Conservation (phyloP, 2,797 vertebrate species). For the Coregonus ussuriensis region DNA sequence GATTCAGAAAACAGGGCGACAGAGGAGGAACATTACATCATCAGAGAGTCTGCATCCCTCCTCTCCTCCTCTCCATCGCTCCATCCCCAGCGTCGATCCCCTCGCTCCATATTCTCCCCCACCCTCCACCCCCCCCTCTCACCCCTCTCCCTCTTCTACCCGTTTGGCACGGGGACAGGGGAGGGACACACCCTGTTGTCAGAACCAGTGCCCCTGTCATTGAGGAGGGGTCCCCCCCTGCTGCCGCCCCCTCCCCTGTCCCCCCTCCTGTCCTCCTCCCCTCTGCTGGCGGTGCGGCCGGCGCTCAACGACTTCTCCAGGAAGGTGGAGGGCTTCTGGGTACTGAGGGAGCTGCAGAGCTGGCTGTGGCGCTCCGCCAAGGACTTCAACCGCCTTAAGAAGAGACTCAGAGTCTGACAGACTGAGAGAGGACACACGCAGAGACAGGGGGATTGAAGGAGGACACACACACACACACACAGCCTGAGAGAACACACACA, state of each 20-base stretch:
- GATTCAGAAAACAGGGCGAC: not conserved
- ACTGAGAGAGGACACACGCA: slow-evolving; percentile 12
- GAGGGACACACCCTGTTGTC: slow-evolving; percentile 64
- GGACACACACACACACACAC: not conserved
- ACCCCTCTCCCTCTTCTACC: slow-evolving; percentile 77
- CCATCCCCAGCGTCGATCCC: slow-evolving; percentile 57
- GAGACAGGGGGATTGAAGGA: not conserved
- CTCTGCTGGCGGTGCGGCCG: slow-evolving; percentile 60
- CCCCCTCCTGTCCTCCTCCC: slow-evolving; percentile 41
- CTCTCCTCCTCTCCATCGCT: slow-evolving; percentile 51
- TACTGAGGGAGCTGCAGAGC: slow-evolving; percentile 93
- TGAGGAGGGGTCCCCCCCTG: slow-evolving; percentile 33
- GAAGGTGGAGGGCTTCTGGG: slow-evolving; percentile 97
- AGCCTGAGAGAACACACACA: not conserved
- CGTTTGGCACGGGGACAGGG: slow-evolving; percentile 58
- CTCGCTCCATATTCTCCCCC: slow-evolving; percentile 69
- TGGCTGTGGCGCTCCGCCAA: slow-evolving; percentile 97
- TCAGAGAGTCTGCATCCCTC: slow-evolving; percentile 11
- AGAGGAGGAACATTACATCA: slow-evolving; percentile 25
- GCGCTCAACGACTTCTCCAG: slow-evolving; percentile 88
- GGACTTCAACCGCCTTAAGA: slow-evolving; percentile 95
- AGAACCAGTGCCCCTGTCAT: slow-evolving; percentile 27
- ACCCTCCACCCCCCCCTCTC: slow-evolving; percentile 67
- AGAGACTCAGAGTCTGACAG: slow-evolving; percentile 69
- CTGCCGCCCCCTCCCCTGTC: slow-evolving; percentile 36